A percentile compares a stretch with the other conserved stretches of the same genome.
These are phyloP conservation scores for Coenobita brevimanus DNA, from an alignment of 1,140 invertebrate species.

Conservation along the genomic window DNA sequence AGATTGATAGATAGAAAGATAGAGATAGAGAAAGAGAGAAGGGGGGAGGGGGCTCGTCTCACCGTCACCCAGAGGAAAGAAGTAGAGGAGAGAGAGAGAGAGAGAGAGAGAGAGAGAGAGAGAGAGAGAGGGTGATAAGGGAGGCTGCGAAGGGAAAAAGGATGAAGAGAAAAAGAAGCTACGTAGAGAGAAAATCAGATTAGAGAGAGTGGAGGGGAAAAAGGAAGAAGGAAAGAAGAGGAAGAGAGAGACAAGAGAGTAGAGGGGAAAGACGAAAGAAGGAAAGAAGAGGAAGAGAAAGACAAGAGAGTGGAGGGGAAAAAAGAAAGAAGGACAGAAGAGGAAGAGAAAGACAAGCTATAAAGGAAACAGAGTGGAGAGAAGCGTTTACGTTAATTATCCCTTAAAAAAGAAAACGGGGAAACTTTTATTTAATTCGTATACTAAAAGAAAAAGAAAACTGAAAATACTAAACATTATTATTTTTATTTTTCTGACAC, in stretches of 20 bases:
- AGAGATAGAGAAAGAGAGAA: too few species aligned
- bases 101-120: neutral
- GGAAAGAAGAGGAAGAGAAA: neutral
- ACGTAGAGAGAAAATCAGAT: neutral
- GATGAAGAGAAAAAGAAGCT: neutral
- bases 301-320: neutral
- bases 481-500: too few species aligned
- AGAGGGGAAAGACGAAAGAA: neutral
- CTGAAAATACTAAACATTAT: too few species aligned
- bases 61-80: too few species aligned
- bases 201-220: neutral
- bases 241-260: neutral
- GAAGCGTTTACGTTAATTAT: too few species aligned
- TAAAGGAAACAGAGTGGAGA: too few species aligned
- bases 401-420: too few species aligned
- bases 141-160: neutral
- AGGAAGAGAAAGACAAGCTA: neutral
- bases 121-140: slow-evolving; percentile 11
- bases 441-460: neutral
- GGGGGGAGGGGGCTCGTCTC: too few species aligned
- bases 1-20: too few species aligned
- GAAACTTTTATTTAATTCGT: neutral
- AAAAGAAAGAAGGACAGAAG: neutral
- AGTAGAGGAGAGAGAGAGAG: too few species aligned
- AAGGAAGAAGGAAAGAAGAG: neutral